Conservation (phyloP, 1,140 invertebrate species). For the Triops longicaudatus region DNA sequence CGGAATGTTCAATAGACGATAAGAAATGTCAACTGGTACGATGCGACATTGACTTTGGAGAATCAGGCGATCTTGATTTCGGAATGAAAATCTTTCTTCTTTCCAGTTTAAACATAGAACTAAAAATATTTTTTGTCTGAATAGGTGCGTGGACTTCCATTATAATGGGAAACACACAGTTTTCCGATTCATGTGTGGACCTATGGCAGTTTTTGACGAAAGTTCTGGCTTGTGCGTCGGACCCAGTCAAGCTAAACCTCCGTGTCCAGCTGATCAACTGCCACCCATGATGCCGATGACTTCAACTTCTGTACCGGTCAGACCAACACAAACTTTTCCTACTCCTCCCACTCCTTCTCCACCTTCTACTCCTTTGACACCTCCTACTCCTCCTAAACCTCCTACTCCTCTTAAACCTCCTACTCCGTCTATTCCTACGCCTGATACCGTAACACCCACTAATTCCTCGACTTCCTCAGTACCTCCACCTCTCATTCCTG, state of each 20-base stretch:
- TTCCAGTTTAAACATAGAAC: background rate
- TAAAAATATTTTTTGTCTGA: background rate
- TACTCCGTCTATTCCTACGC: background rate
- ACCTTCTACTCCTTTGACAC: background rate
- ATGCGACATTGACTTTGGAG: too few relatives aligned
- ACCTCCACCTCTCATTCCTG: background rate
- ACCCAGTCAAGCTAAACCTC: background rate
- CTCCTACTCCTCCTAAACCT: background rate
- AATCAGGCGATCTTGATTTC: too few relatives aligned
- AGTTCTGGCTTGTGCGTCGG: conserved; percentile 9
- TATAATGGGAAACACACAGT: conserved; percentile 22
- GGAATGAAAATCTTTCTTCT: background rate
- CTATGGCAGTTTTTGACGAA: conserved; percentile 25
- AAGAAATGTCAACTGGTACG: too few relatives aligned
- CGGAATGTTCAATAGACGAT: too few relatives aligned
- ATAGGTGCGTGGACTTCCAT: conserved; percentile 21
- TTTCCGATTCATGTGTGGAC: conserved; percentile 26
- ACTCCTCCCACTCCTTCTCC: background rate
- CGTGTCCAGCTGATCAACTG: conserved; percentile 2
- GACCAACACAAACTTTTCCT: background rate
- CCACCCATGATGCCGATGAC: background rate
- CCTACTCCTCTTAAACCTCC: background rate
- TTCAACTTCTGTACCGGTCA: background rate
- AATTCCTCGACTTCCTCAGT: background rate
- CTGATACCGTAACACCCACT: too few relatives aligned